Conservation (phyloP, 2,888 invertebrate species). For the Disparrhopalites patrizii region DNA sequence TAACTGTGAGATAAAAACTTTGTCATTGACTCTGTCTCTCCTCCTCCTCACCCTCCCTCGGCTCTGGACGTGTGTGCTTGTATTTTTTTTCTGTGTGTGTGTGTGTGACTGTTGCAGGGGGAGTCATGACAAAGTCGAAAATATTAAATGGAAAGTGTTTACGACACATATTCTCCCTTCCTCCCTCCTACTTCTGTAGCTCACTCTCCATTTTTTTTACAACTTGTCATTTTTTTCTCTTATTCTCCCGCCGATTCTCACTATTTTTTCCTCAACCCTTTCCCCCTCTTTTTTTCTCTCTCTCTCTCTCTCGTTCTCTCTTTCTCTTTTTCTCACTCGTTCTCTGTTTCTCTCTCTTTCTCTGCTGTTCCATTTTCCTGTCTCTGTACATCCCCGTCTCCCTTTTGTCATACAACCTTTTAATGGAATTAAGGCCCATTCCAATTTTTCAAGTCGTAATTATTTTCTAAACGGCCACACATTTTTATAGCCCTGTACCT, state of each 20-base stretch:
- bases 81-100: too few species aligned
- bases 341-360: too few species aligned
- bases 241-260: background rate
- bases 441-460: conserved; percentile 2
- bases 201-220: background rate
- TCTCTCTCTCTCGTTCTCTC: background rate
- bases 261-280: too few species aligned
- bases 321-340: too few species aligned
- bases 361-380: too few species aligned
- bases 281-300: background rate
- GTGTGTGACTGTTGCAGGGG: background rate
- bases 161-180: conserved; percentile 3
- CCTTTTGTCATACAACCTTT: background rate
- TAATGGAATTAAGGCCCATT: conserved; percentile 7
- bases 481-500: background rate
- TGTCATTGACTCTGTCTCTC: background rate
- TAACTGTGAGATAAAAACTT: conserved; percentile 4
- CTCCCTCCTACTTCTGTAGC: background rate
- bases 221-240: background rate
- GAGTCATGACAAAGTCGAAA: background rate
- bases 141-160: conserved; percentile 10
- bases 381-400: too few species aligned
- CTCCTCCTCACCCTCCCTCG: background rate
- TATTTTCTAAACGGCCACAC: background rate
- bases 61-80: background rate